Conservation (phyloP, 2,888 invertebrate genomes). For the Augiades crinisus region DNA sequence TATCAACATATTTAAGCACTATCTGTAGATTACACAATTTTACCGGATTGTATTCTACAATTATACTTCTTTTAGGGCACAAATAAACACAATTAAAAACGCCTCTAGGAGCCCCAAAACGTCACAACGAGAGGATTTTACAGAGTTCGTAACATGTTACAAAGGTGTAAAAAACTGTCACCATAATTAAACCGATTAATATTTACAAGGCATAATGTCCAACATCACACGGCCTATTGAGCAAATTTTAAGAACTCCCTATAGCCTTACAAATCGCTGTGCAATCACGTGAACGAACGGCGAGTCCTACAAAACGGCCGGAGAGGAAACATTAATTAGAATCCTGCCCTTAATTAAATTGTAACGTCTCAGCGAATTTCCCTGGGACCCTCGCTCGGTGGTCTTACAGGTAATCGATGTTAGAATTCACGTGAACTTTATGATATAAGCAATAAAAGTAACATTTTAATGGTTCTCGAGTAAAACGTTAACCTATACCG, state of each 20-base stretch:
- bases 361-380: slow-evolving; percentile 76
- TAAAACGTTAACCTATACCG: slow-evolving; percentile 34
- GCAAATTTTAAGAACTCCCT: slow-evolving; percentile 17
- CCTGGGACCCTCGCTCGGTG: slow-evolving; percentile 52
- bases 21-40: no score
- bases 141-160: no score
- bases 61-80: no score
- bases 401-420: slow-evolving; percentile 50
- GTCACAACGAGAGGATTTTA: no score
- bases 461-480: slow-evolving; percentile 50
- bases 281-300: slow-evolving; percentile 31
- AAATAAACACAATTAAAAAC: no score
- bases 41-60: no score
- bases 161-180: background rate
- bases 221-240: slow-evolving; percentile 21
- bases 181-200: slow-evolving; percentile 17
- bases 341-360: slow-evolving; percentile 69
- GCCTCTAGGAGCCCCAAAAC: no score
- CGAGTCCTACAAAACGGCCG: slow-evolving; percentile 35
- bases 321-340: slow-evolving; percentile 59
- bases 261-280: slow-evolving; percentile 16
- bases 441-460: slow-evolving; percentile 49
- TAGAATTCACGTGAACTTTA: slow-evolving; percentile 48
- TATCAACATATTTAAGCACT: no score
- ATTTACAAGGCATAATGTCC: slow-evolving; percentile 9